phyloP scores from a whole-genome alignment of 2,113 vertebrate genomes.

The Bubo scandiacus region DNA sequence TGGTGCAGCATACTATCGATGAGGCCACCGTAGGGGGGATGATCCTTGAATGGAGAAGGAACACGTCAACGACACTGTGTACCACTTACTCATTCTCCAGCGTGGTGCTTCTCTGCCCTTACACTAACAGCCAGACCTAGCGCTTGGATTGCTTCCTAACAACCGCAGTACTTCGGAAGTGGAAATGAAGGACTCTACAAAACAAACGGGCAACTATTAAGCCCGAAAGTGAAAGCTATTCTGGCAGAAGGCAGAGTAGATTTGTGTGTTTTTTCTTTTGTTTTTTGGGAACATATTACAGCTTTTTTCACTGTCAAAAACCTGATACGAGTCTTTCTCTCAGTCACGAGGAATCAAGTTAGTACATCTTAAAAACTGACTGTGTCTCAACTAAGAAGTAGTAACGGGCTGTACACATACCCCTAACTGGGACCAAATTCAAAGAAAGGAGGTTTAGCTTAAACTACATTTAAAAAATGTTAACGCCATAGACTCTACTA shows the following conservation, averaged over 20 bases:
- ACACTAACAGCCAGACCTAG: background rate
- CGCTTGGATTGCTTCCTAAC: background rate
- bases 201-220: rapidly evolving
- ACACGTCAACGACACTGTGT: rapidly evolving
- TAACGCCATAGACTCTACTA: background rate
- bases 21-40: rapidly evolving
- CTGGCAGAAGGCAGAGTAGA: background rate
- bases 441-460: background rate
- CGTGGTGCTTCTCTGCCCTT: background rate
- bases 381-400: background rate
- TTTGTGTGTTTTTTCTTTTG: background rate
- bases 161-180: background rate
- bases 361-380: background rate
- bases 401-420: rapidly evolving
- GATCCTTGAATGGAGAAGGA: background rate
- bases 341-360: background rate
- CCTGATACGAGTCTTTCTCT: background rate
- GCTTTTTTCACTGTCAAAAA: background rate
- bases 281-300: background rate
- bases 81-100: background rate
- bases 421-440: background rate
- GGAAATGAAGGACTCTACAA: background rate
- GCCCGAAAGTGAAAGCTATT: background rate
- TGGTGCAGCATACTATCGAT: background rate
- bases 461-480: background rate